Percentiles rank a stretch among this genome's conserved stretches.
Evolutionary conservation across 2,113 vertebrate species (phyloP).

Genomic region (Aphyosemion australe): DNA sequence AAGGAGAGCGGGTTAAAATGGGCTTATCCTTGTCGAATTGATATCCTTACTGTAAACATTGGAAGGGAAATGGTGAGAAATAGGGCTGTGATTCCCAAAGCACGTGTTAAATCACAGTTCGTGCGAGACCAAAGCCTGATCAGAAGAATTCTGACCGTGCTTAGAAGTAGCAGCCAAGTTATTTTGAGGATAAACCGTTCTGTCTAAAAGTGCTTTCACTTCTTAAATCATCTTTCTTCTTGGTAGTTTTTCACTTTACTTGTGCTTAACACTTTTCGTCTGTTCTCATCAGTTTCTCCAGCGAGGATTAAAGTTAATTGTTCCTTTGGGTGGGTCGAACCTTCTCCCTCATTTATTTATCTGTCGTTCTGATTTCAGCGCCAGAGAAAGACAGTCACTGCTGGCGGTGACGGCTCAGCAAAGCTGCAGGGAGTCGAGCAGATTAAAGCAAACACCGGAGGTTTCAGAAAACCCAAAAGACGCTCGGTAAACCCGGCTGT

Average conservation of each 20-base stretch:
- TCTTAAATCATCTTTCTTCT: conserved; percentile 38
- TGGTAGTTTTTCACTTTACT: conserved; percentile 23
- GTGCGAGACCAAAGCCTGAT: conserved; percentile 33
- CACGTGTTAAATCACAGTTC: conserved; percentile 60
- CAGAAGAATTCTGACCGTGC: conserved; percentile 17
- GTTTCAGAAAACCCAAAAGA: conserved; percentile 39
- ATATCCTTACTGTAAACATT: conserved; percentile 59
- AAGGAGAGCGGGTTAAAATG: conserved; percentile 13
- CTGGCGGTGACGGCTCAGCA: conserved; percentile 23
- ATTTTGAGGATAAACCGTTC: conserved; percentile 55
- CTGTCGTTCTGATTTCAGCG: conserved; percentile 26
- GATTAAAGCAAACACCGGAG: conserved; percentile 43
- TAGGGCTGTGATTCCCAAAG: conserved; percentile 49
- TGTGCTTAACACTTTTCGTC: conserved; percentile 20
- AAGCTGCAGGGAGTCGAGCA: conserved; percentile 33
- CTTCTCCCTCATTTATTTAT: conserved; percentile 38
- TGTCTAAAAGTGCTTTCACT: conserved; percentile 24
- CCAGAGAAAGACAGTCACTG: conserved; percentile 20
- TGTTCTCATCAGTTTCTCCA: conserved; percentile 28
- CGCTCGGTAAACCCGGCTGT: conserved; percentile 38
- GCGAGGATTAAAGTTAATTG: conserved; percentile 41
- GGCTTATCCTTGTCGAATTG: conserved; percentile 63
- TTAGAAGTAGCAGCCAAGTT: conserved; percentile 45
- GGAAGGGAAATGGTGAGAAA: conserved; percentile 46
- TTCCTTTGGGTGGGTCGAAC: conserved; percentile 14